Conservation (phyloP, 2,113 vertebrate species). For the Nothocercus julius region DNA sequence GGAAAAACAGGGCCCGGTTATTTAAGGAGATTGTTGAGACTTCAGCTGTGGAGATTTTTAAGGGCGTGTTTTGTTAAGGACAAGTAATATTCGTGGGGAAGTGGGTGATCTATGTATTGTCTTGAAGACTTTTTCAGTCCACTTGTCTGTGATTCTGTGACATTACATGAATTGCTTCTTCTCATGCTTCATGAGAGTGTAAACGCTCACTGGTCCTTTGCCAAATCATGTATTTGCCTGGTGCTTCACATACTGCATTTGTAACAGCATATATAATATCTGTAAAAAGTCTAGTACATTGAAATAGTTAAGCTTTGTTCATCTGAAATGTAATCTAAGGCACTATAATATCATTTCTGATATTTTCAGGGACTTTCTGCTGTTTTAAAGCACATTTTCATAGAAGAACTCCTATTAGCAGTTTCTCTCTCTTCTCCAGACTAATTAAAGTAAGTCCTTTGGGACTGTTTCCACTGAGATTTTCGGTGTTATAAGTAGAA, state of each 20-base stretch:
- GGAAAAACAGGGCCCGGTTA: neutral
- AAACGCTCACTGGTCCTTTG: neutral
- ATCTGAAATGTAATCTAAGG: neutral
- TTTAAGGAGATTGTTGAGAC: neutral
- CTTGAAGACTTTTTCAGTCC: neutral
- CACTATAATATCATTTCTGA: neutral
- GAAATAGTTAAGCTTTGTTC: neutral
- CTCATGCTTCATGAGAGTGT: neutral
- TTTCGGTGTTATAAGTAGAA: neutral
- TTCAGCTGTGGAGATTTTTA: neutral
- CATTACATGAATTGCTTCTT: neutral
- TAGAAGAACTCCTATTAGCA: neutral
- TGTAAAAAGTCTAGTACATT: neutral
- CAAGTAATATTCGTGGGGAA: neutral
- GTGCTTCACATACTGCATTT: neutral
- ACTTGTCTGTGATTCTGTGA: neutral
- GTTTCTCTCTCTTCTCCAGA: neutral
- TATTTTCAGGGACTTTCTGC: neutral
- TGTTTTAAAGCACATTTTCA: neutral
- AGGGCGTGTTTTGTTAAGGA: neutral
- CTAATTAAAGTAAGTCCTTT: neutral
- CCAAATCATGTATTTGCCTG: neutral
- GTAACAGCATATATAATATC: neutral
- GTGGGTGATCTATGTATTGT: accelerated
- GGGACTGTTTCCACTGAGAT: neutral